Conservation (phyloP, 2,888 invertebrate genomes). For the Tenthredo distinguenda region DNA sequence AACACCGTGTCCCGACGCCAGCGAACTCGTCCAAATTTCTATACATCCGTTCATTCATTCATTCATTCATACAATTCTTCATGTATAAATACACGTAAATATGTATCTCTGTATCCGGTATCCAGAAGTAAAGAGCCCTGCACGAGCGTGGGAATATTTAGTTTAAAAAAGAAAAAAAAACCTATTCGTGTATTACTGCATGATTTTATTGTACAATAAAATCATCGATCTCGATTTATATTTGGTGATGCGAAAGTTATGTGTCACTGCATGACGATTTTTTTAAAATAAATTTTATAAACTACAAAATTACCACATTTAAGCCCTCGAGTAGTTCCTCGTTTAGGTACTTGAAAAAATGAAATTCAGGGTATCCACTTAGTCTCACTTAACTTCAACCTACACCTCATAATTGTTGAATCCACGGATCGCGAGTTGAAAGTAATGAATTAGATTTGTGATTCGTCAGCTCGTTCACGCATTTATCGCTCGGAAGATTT, state of each 20-base stretch:
- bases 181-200: background rate
- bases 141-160: background rate
- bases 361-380: background rate
- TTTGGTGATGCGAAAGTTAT: background rate
- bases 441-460: conserved; percentile 22
- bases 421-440: conserved; percentile 16
- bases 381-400: conserved; percentile 21
- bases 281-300: background rate
- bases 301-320: background rate
- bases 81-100: background rate
- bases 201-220: background rate
- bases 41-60: conserved; percentile 22
- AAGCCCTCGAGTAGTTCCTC: background rate
- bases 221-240: background rate
- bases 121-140: background rate
- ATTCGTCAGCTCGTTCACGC: conserved; percentile 18
- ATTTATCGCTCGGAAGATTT: conserved; percentile 1
- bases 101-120: background rate
- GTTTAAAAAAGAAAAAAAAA: too few species aligned
- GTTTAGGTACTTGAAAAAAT: background rate
- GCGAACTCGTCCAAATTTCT: background rate
- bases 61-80: conserved; percentile 13
- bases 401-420: conserved; percentile 7
- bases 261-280: background rate
- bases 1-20: conserved; percentile 23